Base-by-base conservation (phyloP, 2,113 vertebrate genomes). In the Hyla sarda region DNA sequence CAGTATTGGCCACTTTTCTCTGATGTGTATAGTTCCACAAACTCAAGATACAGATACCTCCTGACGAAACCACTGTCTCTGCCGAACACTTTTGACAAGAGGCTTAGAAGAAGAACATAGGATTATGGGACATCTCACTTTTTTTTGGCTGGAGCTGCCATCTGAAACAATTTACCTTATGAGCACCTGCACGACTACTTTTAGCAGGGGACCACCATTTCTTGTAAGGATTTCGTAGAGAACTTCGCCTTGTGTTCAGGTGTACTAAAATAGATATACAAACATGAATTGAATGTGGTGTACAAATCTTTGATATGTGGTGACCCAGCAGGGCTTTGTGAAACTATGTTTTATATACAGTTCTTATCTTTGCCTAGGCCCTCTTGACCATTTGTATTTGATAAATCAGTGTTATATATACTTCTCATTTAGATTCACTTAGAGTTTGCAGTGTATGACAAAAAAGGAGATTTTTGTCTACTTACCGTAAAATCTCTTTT, bases 201-300 rank as follows among this genome's bases (percentile, higher is more conserved):
- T 41, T 79, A 13, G 32, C 76, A 5, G 76, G 76, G n/a, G 50
- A 79, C 76, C 76, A 79, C 76, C 76, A 79, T 56, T 58, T 79
- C 34, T 79, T 79, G 52, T 79, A 79, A 6, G 76, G 47, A 12
- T 58, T 79, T 37, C 76, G 32, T 4, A 79, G 50, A 21, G 32
- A 58, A 10, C 76, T 37, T 30, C 34, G 32, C 52, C 76, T 79
- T 0, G 50, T 34, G 32, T 79, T 79, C 52, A 37, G 32, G 21
- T 79, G 30, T n/a, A 21, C 76, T 79, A 52, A 32, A 75, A 75
- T 17, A 75, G 5, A 73, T 17, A 69, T n/a, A 69, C 34, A 37
- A 34, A 69, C 6, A 34, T 25, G 41, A 67, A 67, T 7, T 17
- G 14, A 67, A 25, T 9, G 56, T n/a, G 9, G n/a, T 60, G 56